phyloP scores from a whole-genome alignment of 2,888 invertebrate genomes.

The Apodemia hepburni region DNA sequence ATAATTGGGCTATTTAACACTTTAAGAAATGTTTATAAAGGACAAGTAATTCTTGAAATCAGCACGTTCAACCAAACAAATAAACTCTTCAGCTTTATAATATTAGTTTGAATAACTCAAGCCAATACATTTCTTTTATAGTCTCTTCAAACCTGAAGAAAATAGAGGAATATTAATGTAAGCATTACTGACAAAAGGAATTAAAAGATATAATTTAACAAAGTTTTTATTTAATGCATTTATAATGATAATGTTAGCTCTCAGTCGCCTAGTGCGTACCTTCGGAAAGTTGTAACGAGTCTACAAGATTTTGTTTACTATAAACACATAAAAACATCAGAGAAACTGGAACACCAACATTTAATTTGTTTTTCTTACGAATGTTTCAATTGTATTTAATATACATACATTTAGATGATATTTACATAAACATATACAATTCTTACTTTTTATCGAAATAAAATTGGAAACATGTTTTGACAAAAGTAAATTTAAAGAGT shows the following conservation, averaged over 20 bases:
- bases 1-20: too few species aligned
- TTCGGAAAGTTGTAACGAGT: conserved; percentile 79
- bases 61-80: too few species aligned
- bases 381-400: background rate
- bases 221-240: conserved; percentile 78
- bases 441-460: conserved; percentile 5
- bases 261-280: conserved; percentile 80
- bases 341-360: background rate
- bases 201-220: conserved; percentile 65
- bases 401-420: background rate
- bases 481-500: background rate
- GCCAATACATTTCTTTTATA: too few species aligned
- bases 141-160: too few species aligned
- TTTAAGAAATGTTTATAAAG: too few species aligned
- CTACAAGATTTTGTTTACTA: conserved; percentile 39
- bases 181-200: conserved; percentile 23
- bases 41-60: too few species aligned
- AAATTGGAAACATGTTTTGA: conserved; percentile 8
- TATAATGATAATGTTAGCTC: conserved; percentile 78
- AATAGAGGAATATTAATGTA: too few species aligned
- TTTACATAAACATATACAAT: conserved; percentile 1
- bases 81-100: too few species aligned
- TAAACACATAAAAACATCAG: conserved; percentile 26
- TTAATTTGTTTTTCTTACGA: background rate
- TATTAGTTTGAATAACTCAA: too few species aligned